Base-by-base conservation (phyloP, 1,140 invertebrate species). In the Psix sp. region DNA sequence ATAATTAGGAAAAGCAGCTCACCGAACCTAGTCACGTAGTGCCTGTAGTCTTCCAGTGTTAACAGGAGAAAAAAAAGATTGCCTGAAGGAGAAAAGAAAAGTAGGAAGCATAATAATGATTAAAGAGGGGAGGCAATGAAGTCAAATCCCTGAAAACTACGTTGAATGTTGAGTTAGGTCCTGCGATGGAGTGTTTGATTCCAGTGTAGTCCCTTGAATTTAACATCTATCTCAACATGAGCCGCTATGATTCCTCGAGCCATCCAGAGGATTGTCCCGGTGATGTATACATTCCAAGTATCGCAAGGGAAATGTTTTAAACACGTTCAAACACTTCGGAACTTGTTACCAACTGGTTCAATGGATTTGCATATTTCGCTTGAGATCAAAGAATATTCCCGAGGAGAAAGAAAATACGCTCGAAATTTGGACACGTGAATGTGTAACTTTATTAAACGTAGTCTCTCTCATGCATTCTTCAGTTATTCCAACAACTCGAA, bases 201-300 rank as follows among this genome's bases (percentile, higher is more conserved):
- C 38, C 20, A 51, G 65, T 21, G 56, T 51, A 76, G 49, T 43
- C 59, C 59, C 39, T 54, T 51, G 74, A 78, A 31, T 68, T 78
- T 72, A 77, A 68, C 77, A 72, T 65, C 43, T 54, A 68, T 46
- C 49, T 54, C 43, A 21, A 16, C n/a, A 16, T 7, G 18, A 15
- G 21, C 21, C 10, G 42, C 11, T 56, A 56, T 49, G 45, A 56
- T 56, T 56, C 33, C 45, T 16, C n/a, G 39, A 29, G 31, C 39
- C 16, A 63, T 31, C 38, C 29, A 15, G 26, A 7, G 46, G 39
- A 52, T 54, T 45, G 63, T 43, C 18, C 43, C 21, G 33, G 15
- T 43, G 18, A 17, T 39, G 40, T 13, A 33, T 26, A 15, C 5
- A n/a, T n/a, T 14, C 7, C 13, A 31, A 43, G 11, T 26, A 52